Conservation (phyloP, 2,797 vertebrate genomes). For the Champsocephalus gunnari region DNA sequence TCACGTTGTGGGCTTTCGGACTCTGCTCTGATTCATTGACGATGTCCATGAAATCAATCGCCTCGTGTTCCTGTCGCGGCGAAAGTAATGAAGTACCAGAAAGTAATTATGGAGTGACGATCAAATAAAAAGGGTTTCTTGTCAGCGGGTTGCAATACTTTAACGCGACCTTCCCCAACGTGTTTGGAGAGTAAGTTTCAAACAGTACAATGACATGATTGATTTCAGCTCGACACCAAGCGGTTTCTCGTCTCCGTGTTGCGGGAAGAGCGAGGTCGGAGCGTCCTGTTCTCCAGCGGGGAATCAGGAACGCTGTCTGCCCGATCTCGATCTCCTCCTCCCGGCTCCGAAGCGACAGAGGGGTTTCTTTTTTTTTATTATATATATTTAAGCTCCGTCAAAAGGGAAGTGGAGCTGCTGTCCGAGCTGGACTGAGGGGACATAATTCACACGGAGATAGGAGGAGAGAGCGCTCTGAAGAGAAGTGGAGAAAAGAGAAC, state of each 20-base stretch:
- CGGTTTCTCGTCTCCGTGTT: background rate
- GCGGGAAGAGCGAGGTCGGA: constrained; percentile 20
- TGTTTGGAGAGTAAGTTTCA: too few species aligned
- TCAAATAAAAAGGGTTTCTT: too few species aligned
- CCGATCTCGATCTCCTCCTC: constrained; percentile 51
- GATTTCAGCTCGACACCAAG: background rate
- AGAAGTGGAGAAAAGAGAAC: constrained; percentile 57
- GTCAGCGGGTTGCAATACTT: too few species aligned
- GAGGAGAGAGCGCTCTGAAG: constrained; percentile 57
- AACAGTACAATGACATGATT: background rate
- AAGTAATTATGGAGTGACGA: too few species aligned
- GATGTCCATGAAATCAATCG: too few species aligned
- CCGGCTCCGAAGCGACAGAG: constrained; percentile 18
- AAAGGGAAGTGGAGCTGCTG: constrained; percentile 72
- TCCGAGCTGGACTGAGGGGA: constrained; percentile 58
- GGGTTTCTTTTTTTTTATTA: background rate
- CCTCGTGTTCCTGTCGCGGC: too few species aligned
- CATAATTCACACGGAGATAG: constrained; percentile 69
- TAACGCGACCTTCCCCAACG: too few species aligned
- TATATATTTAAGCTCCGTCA: constrained; percentile 35
- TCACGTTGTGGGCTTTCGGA: too few species aligned
- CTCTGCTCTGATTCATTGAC: too few species aligned
- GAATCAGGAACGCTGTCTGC: constrained; percentile 37
- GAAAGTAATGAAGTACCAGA: too few species aligned
- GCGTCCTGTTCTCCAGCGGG: constrained; percentile 28